phyloP scores from a whole-genome alignment of 2,113 vertebrate species.

The Osmerus eperlanus region DNA sequence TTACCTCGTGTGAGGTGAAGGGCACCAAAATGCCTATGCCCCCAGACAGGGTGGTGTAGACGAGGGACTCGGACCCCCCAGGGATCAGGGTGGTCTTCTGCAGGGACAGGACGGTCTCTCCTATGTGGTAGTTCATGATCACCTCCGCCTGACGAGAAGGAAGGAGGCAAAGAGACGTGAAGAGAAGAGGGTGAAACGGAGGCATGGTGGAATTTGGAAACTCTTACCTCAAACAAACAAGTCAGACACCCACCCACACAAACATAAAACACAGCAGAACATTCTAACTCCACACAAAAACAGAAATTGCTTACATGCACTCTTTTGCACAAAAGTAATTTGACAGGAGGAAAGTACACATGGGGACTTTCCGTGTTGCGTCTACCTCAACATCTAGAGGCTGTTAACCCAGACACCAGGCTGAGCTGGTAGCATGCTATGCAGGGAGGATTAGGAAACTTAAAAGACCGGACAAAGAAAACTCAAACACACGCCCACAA shows the following conservation, averaged over 20 bases:
- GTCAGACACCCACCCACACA: not conserved
- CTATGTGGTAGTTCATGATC: conserved; percentile 94
- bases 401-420: too few species aligned
- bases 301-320: conserved; percentile 50
- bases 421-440: too few species aligned
- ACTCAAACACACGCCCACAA: too few species aligned
- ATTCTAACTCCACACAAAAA: conserved; percentile 26
- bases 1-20: conserved; percentile 97
- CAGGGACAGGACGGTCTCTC: conserved; percentile 91
- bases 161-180: not conserved
- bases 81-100: conserved; percentile 98
- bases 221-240: not conserved
- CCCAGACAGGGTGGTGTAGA: conserved; percentile 94
- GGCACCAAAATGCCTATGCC: conserved; percentile 97
- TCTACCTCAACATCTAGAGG: not conserved
- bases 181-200: not conserved
- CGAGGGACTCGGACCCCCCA: conserved; percentile 93
- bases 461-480: too few species aligned
- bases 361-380: not conserved
- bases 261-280: not conserved
- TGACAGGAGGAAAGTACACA: not conserved
- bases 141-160: conserved; percentile 84
- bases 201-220: not conserved
- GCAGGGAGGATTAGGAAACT: too few species aligned
- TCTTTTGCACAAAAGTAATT: conserved; percentile 28